Base-by-base conservation (phyloP, 2,888 invertebrate genomes). In the Tenthredo livida region DNA sequence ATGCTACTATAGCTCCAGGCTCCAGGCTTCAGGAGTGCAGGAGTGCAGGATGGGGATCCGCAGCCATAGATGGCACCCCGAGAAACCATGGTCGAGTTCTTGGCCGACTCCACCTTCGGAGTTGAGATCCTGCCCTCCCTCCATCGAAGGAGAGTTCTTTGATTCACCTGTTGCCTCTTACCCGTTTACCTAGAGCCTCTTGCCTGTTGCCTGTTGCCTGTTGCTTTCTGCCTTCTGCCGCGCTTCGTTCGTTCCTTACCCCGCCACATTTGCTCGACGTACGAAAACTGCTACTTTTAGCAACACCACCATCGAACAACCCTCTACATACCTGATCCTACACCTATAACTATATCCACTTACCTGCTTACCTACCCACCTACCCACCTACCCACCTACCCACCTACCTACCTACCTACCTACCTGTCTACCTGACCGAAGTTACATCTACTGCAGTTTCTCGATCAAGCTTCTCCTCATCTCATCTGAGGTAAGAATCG, bases 101-200 rank as follows among this genome's bases (percentile, higher is more conserved):
- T 73, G 43, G 72, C 72, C 72, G 72, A 17, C 21, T 73, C 72
- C 43, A 73, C 72, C 72, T 73, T 73, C 47, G 0, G 21, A 73
- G 72, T 37, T 29, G 50, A 29, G 0, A 29, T 21, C 12, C 37
- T 72, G 7, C 9, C 54, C 77, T 77, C 54, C 77, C 77, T 33
- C 33, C 47, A 54, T 77, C 77, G 54, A 25, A 54, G 25, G 33
- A 77, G 77, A 40, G 80, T 58, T 58, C 58, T 40, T 80, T 80
- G 80, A 80, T 80, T 61, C 80, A 80, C 80, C 80, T 80, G 80
- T 80, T 80, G 80, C 80, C 25, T 40, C 61, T 80, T 61, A 37
- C 61, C 61, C 50, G 43, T 50, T 77, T 50, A 17, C n/a, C n/a
- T n/a, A n/a, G n/a, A n/a, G 29, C 33, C 33, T 33, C 4, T 33